These are phyloP conservation scores for Fregetta grallaria DNA, from an alignment of 2,113 vertebrate species.

Conservation along the genomic window DNA sequence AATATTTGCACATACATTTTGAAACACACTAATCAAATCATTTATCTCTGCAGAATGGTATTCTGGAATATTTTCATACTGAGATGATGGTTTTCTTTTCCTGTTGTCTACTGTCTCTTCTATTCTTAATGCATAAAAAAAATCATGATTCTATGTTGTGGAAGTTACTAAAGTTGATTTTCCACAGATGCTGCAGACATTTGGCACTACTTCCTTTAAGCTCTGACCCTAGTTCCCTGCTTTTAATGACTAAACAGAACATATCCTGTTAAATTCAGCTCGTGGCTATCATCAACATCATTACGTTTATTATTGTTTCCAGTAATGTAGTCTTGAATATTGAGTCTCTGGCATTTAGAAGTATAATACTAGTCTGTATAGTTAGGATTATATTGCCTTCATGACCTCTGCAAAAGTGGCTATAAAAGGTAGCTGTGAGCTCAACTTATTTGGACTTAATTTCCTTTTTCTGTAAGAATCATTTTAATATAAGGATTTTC, in stretches of 20 bases:
- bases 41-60: neutral
- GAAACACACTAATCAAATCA: neutral
- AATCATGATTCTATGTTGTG: neutral
- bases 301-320: neutral
- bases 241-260: neutral
- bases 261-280: neutral
- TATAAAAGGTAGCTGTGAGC: neutral
- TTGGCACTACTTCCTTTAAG: neutral
- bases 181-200: neutral
- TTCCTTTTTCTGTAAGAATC: neutral
- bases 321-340: neutral
- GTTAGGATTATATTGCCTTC: neutral
- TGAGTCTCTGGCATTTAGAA: neutral
- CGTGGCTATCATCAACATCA: neutral
- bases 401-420: neutral
- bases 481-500: neutral
- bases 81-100: neutral
- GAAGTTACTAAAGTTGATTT: neutral
- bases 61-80: neutral
- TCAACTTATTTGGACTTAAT: neutral
- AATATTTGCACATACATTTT: neutral
- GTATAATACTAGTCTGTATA: neutral
- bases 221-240: neutral
- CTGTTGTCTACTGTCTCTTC: neutral
- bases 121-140: neutral